Percentiles rank a stretch among this genome's conserved stretches.
Conservation (phyloP, 2,888 invertebrate species). For the Dryomyza anilis region DNA sequence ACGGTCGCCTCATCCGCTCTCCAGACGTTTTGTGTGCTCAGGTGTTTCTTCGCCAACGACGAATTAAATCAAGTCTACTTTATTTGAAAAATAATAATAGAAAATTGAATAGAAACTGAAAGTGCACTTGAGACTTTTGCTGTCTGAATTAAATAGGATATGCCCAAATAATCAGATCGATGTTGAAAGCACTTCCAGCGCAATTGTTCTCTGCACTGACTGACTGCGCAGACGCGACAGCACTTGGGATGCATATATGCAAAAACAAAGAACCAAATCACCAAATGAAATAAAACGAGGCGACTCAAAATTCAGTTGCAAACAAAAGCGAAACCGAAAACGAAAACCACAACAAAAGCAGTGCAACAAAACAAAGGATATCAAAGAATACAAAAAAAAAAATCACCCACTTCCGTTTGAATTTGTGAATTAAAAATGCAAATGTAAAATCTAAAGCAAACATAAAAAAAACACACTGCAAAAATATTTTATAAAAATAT, state of each 20-base stretch:
- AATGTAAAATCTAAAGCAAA: not conserved
- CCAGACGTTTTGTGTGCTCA: not conserved
- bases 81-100: no score
- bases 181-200: constrained; percentile 12
- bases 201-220: not conserved
- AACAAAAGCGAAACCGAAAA: not conserved
- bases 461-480: no score
- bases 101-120: constrained; percentile 20
- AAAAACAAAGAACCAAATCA: not conserved
- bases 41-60: constrained; percentile 4
- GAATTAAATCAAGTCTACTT: not conserved
- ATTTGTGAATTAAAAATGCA: constrained; percentile 6
- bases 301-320: no score
- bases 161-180: constrained; percentile 4
- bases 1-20: not conserved
- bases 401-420: constrained; percentile 24
- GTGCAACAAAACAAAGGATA: constrained; percentile 1
- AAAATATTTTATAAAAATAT: no score
- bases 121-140: constrained; percentile 16
- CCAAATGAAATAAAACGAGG: no score
- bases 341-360: constrained; percentile 19
- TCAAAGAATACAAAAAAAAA: constrained; percentile 18
- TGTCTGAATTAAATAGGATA: constrained; percentile 11
- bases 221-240: constrained; percentile 12
- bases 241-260: constrained; percentile 15